phyloP scores from a whole-genome alignment of 2,113 vertebrate genomes.

The Clarias macrocephalus region DNA sequence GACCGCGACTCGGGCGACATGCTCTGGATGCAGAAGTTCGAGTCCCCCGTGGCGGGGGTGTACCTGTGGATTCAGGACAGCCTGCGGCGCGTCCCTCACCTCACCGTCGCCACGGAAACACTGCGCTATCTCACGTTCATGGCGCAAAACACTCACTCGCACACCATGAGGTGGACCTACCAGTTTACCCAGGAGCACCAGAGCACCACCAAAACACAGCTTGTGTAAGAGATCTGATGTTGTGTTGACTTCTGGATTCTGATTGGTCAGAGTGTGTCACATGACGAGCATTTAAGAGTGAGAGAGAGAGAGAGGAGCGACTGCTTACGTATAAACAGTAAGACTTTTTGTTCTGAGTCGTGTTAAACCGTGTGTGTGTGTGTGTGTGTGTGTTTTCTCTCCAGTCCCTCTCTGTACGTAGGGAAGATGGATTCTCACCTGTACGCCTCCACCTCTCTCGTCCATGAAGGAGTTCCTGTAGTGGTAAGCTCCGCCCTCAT shows the following conservation, averaged over 20 bases:
- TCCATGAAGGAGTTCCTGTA: conserved; percentile 81
- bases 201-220: conserved; percentile 78
- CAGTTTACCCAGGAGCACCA: conserved; percentile 78
- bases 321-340: too few relatives aligned
- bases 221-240: conserved; percentile 74
- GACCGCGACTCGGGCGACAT: conserved; percentile 85
- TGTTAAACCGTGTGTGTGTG: not conserved
- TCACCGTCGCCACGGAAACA: conserved; percentile 90
- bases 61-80: conserved; percentile 90
- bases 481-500: conserved; percentile 71
- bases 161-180: conserved; percentile 80
- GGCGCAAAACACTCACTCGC: conserved; percentile 77
- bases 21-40: conserved; percentile 92
- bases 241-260: not conserved
- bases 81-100: conserved; percentile 82
- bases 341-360: too few relatives aligned
- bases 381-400: conserved; percentile 6
- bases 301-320: not conserved
- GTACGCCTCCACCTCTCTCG: conserved; percentile 88
- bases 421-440: conserved; percentile 86
- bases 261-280: not conserved
- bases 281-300: too few relatives aligned
- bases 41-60: conserved; percentile 84
- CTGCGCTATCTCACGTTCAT: conserved; percentile 90
- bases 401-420: conserved; percentile 88